Evolutionary conservation across 2,888 invertebrate species (phyloP), one percentile per base, ranked within the genome.

Genomic region (Heterodera filipjevi): DNA sequence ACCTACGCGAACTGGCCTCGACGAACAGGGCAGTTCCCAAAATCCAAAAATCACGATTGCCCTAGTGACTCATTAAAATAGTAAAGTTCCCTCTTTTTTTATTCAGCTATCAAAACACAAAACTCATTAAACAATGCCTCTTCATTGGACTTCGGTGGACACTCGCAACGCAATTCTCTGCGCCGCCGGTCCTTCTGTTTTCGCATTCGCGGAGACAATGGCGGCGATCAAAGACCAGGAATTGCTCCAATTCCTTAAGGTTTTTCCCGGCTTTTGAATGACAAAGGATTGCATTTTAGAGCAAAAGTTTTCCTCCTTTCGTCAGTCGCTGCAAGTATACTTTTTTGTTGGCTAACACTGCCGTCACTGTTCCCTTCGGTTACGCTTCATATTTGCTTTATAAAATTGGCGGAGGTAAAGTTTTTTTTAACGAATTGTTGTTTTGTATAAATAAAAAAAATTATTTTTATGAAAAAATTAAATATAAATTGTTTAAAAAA

Each of bases 361-460:
- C 85, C 30, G 84, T 85, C 3, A 78, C 86, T 59, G 79, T 84
- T 12, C 86, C 87, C 30, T 79, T 87, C 39, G 87, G 87, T 46
- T 87, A 87, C 79, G 87, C 87, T 27, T 85, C 87, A 27, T 87
- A 87, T 77, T 79, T 87, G 46, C 85, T 87, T 74, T 87, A 85
- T 83, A 87, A 87, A 77, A 84, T 87, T 79, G 87, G 87, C 14
- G 87, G 87, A 70, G 87, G 86, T 85, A n/a, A n/a, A n/a, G n/a
- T n/a, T n/a, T n/a, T n/a, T n/a, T n/a, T n/a, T n/a, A n/a, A n/a
- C n/a, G n/a, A n/a, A n/a, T n/a, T n/a, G n/a, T n/a, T n/a, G n/a
- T n/a, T n/a, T n/a, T n/a, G n/a, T n/a, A n/a, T n/a, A n/a, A n/a
- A n/a, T n/a, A n/a, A n/a, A n/a, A n/a, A n/a, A n/a, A n/a, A n/a